Evolutionary conservation across 2,113 vertebrate genomes (phyloP).

Genomic region (Ellobius talpinus): DNA sequence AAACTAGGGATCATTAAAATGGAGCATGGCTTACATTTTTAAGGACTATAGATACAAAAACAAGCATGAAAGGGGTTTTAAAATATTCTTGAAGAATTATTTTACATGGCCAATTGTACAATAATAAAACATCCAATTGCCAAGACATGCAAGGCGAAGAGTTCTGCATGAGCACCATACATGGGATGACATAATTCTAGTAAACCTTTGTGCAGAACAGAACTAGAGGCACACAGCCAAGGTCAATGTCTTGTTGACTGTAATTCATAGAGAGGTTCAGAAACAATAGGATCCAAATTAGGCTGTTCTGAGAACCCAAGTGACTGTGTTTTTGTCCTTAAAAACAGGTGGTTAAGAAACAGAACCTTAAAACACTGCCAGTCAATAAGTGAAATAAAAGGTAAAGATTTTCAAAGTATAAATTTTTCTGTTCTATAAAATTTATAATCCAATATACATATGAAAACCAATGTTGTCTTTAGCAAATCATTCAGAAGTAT

Average conservation of each 20-base stretch:
- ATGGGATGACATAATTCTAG: neutral
- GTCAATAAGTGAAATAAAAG: neutral
- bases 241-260: neutral
- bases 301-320: neutral
- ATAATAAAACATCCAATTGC: neutral
- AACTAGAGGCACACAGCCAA: neutral
- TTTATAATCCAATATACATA: neutral
- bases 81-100: conserved; percentile 3
- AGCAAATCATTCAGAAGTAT: neutral
- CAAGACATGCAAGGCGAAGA: neutral
- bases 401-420: neutral
- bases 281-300: neutral
- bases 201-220: neutral
- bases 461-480: neutral
- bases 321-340: neutral
- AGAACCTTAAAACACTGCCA: neutral
- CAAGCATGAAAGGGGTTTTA: neutral
- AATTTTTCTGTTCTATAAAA: neutral
- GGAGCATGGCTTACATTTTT: neutral
- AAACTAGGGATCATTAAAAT: conserved; percentile 32
- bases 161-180: neutral
- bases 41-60: neutral
- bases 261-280: neutral
- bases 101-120: conserved; percentile 5
- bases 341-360: conserved; percentile 4